Evolutionary conservation across 2,888 invertebrate species (phyloP), one percentile per base, ranked within the genome.

Genomic region (Drosophila greeni): DNA sequence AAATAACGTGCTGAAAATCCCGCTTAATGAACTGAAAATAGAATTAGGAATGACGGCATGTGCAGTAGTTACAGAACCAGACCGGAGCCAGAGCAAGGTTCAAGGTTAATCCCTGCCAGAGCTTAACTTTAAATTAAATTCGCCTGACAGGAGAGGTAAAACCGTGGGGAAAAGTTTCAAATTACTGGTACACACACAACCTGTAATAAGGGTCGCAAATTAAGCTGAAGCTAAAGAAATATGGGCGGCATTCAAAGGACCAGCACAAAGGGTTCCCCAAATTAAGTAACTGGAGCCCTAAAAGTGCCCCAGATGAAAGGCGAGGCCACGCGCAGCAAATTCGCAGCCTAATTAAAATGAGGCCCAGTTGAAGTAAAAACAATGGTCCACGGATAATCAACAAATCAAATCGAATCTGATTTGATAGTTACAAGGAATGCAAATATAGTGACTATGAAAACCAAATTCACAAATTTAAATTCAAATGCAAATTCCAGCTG

Each of bases 11-110:
- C 56, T 73, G 66, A 67, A 76, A 82, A 78, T 80, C 75, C 48
- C 64, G 78, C 70, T 73, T 78, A 78, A 80, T 82, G 78, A 82
- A 80, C 77, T 78, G 77, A 78, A 73, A 78, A 78, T 77, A 72
- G 65, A 75, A 74, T 67, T 67, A 68, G 69, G 29, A 67, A 68
- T 60, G 61, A 48, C 43, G 34, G 49, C 70, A 57, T 65, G 66
- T 65, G 56, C 45, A 42, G 49, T 57, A 39, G 34, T 34, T 49
- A 42, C 59, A 42, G 53, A 37, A 18, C 4, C 55, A 55, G 23
- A 18, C 40, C 23, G 37, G 26, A 26, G 26, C 16, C 39, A 34
- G 34, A 14, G 34, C 29, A 57, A 39, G 53, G 42, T 60, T 67
- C 67, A 67, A 69, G 67, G 60, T 49, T 45, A 68, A 53, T 53